Base-by-base conservation (phyloP, 2,888 invertebrate genomes). In the Hydriomena furcata region DNA sequence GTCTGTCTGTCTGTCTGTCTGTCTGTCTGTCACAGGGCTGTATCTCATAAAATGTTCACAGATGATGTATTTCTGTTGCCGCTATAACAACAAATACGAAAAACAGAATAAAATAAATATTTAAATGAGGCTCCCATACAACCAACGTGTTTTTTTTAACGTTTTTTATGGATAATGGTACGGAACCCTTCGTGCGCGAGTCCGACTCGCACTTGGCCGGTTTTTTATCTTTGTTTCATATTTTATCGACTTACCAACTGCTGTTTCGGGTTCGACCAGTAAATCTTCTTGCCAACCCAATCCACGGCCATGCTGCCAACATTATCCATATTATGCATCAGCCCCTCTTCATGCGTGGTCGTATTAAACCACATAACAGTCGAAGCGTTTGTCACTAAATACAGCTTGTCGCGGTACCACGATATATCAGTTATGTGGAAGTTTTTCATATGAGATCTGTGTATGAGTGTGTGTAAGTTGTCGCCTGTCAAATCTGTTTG, bases 231-330 rank as follows among this genome's bases (percentile, higher is more conserved):
- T 17, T 3, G 17, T 17, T 17, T 17, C 17, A n/a, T 17, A 49
- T 28, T 5, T 11, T 45, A 49, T 32, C 43, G 44, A 34, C 92
- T 91, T 87, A 97, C 96, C 91, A 95, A 88, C 79, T 96, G 96
- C 68, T 95, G 94, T 70, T 95, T 94, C 6, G 95, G 95, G 84
- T 95, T 95, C 0, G 96, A 95, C 97, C 98, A 98, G 76, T 98
- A 98, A 5, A 98, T 86, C 72, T 96, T 95, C 60, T 93, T 93
- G 1, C 97, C 97, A 37, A 98, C 93, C 97, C 97, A 97, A 73
- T 98, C 98, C 7, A 97, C 95, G 0, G 96, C 96, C 41, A 98
- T 91, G 65, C 95, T 95, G 0, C 94, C 94, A 0, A 95, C 95
- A 12, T 94, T 93, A 50, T 93, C 93, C 79, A 95, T 92, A 71